Conservation (phyloP, 2,888 invertebrate species). For the Eristalis tenax region DNA sequence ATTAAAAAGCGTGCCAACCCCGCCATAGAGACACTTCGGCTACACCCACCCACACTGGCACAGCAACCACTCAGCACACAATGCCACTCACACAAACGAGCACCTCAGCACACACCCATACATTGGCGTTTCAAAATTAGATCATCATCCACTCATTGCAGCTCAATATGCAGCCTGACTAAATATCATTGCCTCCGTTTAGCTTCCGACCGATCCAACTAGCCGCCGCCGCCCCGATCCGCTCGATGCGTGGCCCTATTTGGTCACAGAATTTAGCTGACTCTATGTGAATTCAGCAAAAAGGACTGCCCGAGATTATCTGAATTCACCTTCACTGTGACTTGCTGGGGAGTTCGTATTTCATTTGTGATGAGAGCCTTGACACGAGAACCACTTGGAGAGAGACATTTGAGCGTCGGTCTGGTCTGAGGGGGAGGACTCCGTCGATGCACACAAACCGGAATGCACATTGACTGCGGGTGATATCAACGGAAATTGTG, state of each 20-base stretch:
- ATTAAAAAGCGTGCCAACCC: conserved; percentile 45
- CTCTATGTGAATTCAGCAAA: background rate
- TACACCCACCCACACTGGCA: background rate
- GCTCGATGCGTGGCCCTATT: too few relatives aligned
- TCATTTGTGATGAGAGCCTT: background rate
- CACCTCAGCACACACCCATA: background rate
- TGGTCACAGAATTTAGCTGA: background rate
- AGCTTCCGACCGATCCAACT: conserved; percentile 20
- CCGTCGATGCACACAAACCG: background rate
- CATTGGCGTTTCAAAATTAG: conserved; percentile 7
- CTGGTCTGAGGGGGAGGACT: background rate
- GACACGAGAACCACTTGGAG: background rate
- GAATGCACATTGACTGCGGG: background rate
- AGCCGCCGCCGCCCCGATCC: background rate
- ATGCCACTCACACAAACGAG: background rate
- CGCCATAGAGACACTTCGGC: conserved; percentile 13
- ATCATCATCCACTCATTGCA: conserved; percentile 31
- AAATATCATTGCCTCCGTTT: conserved; percentile 10
- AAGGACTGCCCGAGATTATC: background rate
- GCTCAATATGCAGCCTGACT: background rate
- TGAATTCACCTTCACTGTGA: background rate
- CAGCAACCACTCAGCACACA: conserved; percentile 11
- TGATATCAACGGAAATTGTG: conserved; percentile 23
- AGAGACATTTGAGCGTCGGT: too few relatives aligned
- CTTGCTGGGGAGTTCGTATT: background rate